Conservation (phyloP, 2,113 vertebrate genomes). For the Beaufortia kweichowensis region DNA sequence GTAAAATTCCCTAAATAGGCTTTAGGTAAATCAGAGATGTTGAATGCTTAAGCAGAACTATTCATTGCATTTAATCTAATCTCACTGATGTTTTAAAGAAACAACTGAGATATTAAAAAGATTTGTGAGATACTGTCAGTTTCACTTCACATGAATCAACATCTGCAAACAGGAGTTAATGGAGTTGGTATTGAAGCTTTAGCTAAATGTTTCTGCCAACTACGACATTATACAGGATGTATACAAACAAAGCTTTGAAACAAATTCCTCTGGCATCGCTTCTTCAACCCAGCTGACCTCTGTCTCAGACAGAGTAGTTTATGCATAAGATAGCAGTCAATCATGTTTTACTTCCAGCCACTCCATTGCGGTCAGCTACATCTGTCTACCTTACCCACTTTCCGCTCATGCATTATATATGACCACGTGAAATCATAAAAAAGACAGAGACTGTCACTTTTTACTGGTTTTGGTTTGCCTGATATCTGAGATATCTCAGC, state of each 20-base stretch:
- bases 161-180: no score
- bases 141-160: no score
- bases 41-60: no score
- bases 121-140: no score
- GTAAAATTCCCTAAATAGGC: no score
- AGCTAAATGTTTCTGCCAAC: no score
- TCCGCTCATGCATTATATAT: constrained; percentile 25
- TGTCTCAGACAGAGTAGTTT: background rate
- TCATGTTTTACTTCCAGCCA: background rate
- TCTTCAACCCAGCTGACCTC: background rate
- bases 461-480: constrained; percentile 32
- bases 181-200: no score
- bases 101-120: no score
- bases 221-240: no score
- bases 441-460: constrained; percentile 2
- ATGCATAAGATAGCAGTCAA: constrained; percentile 13
- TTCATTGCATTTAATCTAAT: no score
- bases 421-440: constrained; percentile 5
- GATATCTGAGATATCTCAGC: constrained; percentile 38
- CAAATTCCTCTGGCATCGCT: background rate
- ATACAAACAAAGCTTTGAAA: background rate
- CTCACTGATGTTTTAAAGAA: no score
- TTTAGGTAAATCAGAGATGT: no score
- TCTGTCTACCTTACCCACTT: constrained; percentile 20
- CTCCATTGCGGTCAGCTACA: constrained; percentile 2